phyloP scores from a whole-genome alignment of 2,888 invertebrate species.

The Agrochola lychnidis region DNA sequence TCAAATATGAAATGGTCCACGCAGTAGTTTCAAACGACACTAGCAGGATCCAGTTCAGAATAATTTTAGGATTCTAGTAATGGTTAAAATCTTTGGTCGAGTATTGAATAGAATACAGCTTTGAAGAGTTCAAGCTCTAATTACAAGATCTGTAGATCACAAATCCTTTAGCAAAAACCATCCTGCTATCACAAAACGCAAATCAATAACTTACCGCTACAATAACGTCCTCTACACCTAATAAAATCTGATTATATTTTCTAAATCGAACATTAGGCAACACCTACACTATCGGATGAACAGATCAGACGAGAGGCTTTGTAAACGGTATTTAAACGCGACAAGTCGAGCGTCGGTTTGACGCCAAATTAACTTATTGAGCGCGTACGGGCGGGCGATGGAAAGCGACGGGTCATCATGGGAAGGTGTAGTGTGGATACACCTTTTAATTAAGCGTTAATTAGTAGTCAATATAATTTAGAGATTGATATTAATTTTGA shows the following conservation, averaged over 20 bases:
- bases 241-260: constrained; percentile 54
- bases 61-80: not conserved
- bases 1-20: not conserved
- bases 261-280: constrained; percentile 60
- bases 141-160: not conserved
- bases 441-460: constrained; percentile 43
- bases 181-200: not conserved
- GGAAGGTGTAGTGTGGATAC: constrained; percentile 65
- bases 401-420: constrained; percentile 51
- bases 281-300: constrained; percentile 63
- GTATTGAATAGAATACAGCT: not conserved
- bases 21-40: not conserved
- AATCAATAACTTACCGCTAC: constrained; percentile 14
- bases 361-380: constrained; percentile 82
- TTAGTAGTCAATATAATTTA: not conserved
- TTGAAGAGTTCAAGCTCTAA: not conserved
- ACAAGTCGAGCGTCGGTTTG: constrained; percentile 74
- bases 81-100: not conserved
- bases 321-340: constrained; percentile 64
- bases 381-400: constrained; percentile 66
- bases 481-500: not conserved
- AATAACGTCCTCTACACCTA: constrained; percentile 8
- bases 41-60: not conserved
- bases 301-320: constrained; percentile 59
- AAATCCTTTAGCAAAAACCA: not conserved